phyloP scores from a whole-genome alignment of 2,113 vertebrate genomes.

The Gadus chalcogrammus region DNA sequence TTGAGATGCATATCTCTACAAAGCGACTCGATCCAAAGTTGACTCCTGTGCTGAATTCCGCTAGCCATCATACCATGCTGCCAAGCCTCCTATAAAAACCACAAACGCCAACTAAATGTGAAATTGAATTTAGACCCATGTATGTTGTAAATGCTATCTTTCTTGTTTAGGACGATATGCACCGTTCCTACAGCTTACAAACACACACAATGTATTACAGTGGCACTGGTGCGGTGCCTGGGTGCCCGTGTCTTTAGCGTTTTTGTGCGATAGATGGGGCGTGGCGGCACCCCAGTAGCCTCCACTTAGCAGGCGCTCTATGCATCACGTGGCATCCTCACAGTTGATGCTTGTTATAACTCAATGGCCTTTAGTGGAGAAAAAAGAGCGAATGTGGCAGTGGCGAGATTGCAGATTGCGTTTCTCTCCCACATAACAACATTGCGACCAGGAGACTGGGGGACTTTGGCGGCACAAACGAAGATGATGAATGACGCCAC shows the following conservation, averaged over 20 bases:
- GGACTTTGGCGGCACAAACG: slow-evolving; percentile 41
- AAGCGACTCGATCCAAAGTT: too few relatives aligned
- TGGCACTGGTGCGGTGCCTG: neutral
- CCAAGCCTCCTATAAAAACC: too few relatives aligned
- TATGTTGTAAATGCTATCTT: too few relatives aligned
- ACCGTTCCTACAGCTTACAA: too few relatives aligned
- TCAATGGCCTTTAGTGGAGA: slow-evolving; percentile 21
- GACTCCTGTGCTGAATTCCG: too few relatives aligned
- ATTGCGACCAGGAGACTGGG: slow-evolving; percentile 55
- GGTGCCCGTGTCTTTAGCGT: too few relatives aligned
- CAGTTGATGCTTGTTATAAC: slow-evolving; percentile 20
- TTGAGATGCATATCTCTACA: too few relatives aligned
- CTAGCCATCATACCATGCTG: too few relatives aligned
- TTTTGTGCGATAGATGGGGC: too few relatives aligned
- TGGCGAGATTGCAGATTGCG: slow-evolving; percentile 40
- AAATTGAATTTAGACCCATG: too few relatives aligned
- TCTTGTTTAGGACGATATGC: too few relatives aligned
- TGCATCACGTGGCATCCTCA: neutral
- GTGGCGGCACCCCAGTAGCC: neutral
- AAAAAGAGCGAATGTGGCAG: slow-evolving; percentile 18
- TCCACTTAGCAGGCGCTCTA: neutral
- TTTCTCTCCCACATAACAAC: slow-evolving; percentile 43
- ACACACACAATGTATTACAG: neutral
- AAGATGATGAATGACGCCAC: slow-evolving; percentile 62
- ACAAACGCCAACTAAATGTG: too few relatives aligned